phyloP scores from a whole-genome alignment of 2,797 vertebrate genomes.

The Enteromius afrohamiltoni region DNA sequence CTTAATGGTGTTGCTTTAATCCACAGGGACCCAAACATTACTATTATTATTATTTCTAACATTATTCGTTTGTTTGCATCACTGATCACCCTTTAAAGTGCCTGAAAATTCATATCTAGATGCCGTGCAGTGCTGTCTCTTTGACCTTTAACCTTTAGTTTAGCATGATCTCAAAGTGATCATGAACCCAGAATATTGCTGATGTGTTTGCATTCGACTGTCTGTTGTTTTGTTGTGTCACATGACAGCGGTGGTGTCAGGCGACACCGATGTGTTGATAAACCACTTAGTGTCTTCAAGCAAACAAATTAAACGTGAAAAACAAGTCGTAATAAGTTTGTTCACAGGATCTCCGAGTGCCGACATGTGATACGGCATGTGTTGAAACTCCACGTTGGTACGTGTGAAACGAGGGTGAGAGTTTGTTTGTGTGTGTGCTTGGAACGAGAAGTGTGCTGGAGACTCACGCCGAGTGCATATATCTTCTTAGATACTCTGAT shows the following conservation, averaged over 20 bases:
- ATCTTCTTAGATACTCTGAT: slow-evolving; percentile 33
- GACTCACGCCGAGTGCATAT: neutral
- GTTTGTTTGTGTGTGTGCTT: slow-evolving; percentile 32
- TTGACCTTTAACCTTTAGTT: slow-evolving; percentile 1
- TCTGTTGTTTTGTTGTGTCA: slow-evolving; percentile 23
- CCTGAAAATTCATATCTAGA: neutral
- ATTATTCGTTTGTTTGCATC: neutral
- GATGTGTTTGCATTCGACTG: slow-evolving; percentile 10
- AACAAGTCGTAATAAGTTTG: slow-evolving; percentile 57
- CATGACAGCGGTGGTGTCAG: slow-evolving; percentile 49
- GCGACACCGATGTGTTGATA: slow-evolving; percentile 54
- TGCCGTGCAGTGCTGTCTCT: neutral
- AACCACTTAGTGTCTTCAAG: slow-evolving; percentile 52
- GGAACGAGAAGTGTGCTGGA: neutral
- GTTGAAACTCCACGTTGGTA: slow-evolving; percentile 38
- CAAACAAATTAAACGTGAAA: slow-evolving; percentile 61
- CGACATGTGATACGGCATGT: slow-evolving; percentile 43
- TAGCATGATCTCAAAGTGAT: neutral
- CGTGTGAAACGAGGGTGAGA: slow-evolving; percentile 40
- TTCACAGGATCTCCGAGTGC: slow-evolving; percentile 42
- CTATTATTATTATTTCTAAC: no score
- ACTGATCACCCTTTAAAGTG: neutral
- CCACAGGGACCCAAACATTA: neutral
- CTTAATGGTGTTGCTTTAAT: neutral
- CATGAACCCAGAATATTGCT: neutral